Conservation (phyloP, 2,113 vertebrate species). For the Ageneiosus marmoratus region DNA sequence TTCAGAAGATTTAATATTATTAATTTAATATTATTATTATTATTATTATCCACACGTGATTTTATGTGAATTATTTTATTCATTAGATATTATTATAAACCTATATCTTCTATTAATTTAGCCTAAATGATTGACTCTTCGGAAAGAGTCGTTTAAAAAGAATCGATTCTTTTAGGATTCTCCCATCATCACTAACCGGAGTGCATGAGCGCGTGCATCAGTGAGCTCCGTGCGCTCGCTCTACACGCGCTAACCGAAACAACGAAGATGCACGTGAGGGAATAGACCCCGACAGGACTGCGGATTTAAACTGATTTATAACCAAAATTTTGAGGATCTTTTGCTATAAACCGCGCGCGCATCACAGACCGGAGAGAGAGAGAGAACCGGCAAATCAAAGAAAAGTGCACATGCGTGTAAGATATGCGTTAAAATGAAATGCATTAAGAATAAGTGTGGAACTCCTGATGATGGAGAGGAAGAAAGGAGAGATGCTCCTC, state of each 20-base stretch:
- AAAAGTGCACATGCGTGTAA: background rate
- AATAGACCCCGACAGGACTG: background rate
- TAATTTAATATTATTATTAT: too few species aligned
- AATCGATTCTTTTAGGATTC: slow-evolving; percentile 10
- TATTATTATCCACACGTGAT: too few species aligned
- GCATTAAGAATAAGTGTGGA: too few species aligned
- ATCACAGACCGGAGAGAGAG: background rate
- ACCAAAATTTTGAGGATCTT: too few species aligned
- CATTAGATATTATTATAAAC: too few species aligned
- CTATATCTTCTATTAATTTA: too few species aligned
- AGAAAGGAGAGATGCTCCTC: background rate
- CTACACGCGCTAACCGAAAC: background rate
- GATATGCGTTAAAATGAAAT: too few species aligned
- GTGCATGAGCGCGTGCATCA: background rate
- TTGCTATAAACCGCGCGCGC: background rate
- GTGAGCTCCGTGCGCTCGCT: slow-evolving; percentile 12
- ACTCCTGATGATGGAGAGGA: background rate
- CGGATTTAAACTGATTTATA: background rate
- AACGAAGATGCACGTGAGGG: background rate
- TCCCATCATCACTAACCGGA: background rate
- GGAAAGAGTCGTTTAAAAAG: slow-evolving; percentile 7
- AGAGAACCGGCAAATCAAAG: background rate
- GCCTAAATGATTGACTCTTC: background rate
- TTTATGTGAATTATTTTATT: too few species aligned
- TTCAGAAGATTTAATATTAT: too few species aligned